Evolutionary conservation across 2,113 vertebrate species (phyloP).

Genomic region (Crotophaga sulcirostris): DNA sequence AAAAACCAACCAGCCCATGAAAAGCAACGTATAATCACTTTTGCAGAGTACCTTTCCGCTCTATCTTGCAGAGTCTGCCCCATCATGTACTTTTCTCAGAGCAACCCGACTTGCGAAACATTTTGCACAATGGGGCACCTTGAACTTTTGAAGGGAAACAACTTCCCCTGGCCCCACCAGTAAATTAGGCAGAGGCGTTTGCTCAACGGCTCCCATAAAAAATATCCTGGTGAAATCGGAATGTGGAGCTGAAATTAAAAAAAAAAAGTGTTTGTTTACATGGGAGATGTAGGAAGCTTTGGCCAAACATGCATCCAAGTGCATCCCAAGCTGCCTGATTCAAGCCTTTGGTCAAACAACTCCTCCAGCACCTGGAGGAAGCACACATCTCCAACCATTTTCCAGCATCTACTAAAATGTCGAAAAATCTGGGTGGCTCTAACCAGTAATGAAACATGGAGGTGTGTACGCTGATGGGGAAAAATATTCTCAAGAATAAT

Average conservation of each 20-base stretch:
- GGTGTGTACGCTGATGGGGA: fast-evolving
- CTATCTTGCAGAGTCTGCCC: slow-evolving; percentile 6
- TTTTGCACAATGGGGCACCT: not conserved
- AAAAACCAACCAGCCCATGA: not conserved
- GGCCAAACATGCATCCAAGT: fast-evolving
- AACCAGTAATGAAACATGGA: not conserved
- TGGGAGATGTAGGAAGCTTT: not conserved
- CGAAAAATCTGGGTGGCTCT: too few species aligned
- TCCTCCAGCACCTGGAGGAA: fast-evolving
- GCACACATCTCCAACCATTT: not conserved
- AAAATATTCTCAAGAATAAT: not conserved
- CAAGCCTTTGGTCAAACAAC: not conserved
- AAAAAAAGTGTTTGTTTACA: not conserved
- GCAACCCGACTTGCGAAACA: not conserved
- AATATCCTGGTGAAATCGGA: not conserved
- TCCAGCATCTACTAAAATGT: not conserved
- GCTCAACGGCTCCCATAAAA: not conserved
- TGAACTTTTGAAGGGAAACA: not conserved
- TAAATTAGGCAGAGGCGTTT: not conserved
- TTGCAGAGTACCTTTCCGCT: slow-evolving; percentile 12
- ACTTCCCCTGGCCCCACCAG: not conserved
- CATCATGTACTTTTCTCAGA: not conserved
- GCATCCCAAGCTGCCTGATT: not conserved
- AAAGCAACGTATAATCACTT: slow-evolving; percentile 37
- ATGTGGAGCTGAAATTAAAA: not conserved